Evolutionary conservation across 1,140 invertebrate species (phyloP).

Genomic region (Sitophilus oryzae): DNA sequence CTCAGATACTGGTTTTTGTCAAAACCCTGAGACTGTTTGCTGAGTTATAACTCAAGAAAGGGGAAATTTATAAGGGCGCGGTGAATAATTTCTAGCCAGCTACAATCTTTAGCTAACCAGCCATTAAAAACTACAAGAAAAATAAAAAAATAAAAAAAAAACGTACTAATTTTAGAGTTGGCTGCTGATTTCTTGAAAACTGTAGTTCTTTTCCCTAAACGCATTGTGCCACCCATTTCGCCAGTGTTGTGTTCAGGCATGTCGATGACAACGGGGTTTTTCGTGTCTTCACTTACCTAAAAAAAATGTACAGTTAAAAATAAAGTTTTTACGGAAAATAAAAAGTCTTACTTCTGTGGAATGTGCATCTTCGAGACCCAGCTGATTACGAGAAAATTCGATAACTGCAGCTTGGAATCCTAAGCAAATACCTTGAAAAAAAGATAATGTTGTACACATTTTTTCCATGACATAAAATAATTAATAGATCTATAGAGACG

Average conservation of each 20-base stretch:
- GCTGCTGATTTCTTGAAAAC: constrained; percentile 53
- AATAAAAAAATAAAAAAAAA: too few relatives aligned
- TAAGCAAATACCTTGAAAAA: constrained; percentile 96
- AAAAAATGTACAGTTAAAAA: constrained; percentile 49
- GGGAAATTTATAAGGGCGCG: too few relatives aligned
- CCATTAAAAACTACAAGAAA: too few relatives aligned
- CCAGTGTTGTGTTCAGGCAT: constrained; percentile 98
- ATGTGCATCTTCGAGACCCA: constrained; percentile 73
- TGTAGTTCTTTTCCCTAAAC: constrained; percentile 87
- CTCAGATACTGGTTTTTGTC: too few relatives aligned
- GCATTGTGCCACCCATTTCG: constrained; percentile 95
- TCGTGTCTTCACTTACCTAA: constrained; percentile 50
- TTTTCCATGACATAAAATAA: too few relatives aligned
- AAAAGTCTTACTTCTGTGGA: constrained; percentile 62
- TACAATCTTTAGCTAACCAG: too few relatives aligned
- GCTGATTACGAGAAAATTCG: constrained; percentile 89
- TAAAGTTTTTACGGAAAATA: background rate
- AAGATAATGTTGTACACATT: too few relatives aligned
- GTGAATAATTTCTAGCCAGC: too few relatives aligned
- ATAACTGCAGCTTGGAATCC: constrained; percentile 96
- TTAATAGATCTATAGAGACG: too few relatives aligned
- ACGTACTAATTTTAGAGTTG: constrained; percentile 66
- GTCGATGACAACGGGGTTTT: constrained; percentile 84
- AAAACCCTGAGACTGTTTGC: too few relatives aligned
- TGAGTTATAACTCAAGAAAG: too few relatives aligned